Evolutionary conservation across 2,888 invertebrate genomes (phyloP).

Genomic region (Lacanobia wlatinum): DNA sequence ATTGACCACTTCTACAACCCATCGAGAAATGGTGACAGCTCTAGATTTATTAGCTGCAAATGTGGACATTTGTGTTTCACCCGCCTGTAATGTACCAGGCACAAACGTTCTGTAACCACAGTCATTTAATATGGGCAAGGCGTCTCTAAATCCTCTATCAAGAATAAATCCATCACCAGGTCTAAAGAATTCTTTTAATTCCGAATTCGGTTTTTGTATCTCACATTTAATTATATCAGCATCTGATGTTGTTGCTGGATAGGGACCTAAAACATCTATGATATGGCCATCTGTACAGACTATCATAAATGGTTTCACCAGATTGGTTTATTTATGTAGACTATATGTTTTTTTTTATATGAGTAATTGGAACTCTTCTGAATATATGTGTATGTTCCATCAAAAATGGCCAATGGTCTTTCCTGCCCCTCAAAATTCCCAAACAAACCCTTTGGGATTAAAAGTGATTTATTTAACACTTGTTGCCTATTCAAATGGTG

Average conservation of each 20-base stretch:
- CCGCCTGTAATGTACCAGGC: conserved; percentile 8
- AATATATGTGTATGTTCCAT: conserved; percentile 14
- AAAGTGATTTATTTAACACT: conserved; percentile 19
- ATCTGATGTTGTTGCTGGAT: conserved; percentile 42
- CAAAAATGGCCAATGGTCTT: conserved; percentile 12
- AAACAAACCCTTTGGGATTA: conserved; percentile 14
- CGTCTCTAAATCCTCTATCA: conserved; percentile 7
- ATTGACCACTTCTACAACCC: conserved; percentile 9
- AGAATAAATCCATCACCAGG: conserved; percentile 7
- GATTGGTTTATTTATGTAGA: conserved; percentile 18
- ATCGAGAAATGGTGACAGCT: conserved; percentile 3
- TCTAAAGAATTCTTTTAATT: conserved; percentile 6
- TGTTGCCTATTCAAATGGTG: conserved; percentile 17
- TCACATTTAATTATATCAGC: conserved; percentile 18
- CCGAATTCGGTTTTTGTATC: conserved; percentile 7
- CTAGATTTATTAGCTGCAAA: conserved; percentile 8
- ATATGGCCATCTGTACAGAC: conserved; percentile 9
- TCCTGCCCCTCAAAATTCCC: conserved; percentile 12
- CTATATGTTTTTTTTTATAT: conserved; percentile 21
- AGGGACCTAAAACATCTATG: conserved; percentile 12
- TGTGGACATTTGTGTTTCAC: conserved; percentile 12
- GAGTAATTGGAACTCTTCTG: conserved; percentile 17
- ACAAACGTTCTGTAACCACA: conserved; percentile 12
- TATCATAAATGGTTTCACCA: conserved; percentile 18
- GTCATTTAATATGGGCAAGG: conserved; percentile 1